Base-by-base conservation (phyloP, 2,888 invertebrate genomes). In the Zeuzera pyrina region DNA sequence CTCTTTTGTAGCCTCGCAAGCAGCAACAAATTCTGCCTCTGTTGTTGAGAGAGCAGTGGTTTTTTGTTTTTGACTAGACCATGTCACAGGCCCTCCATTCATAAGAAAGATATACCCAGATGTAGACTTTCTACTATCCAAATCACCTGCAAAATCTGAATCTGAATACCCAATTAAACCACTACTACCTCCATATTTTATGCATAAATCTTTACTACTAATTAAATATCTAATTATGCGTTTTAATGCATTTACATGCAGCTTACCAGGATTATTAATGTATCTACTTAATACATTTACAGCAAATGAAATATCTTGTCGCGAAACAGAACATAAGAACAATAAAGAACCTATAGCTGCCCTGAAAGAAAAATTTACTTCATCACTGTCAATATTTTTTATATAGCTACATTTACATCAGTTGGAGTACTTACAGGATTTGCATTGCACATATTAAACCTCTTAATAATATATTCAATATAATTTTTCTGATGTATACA, bases 401-500 rank as follows among this genome's bases (percentile, higher is more conserved):
- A 11, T 6, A 41, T 35, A 3, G 29, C 8, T 22, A 39, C 36
- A 39, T 41, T 38, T 15, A 31, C 27, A 40, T 40, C 41, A 12
- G 36, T 27, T 25, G 38, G 39, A 5, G 36, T 40, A 15, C 10
- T 23, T 3, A 3, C 3, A 6, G 23, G 23, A 34, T 43, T 47
- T 15, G 45, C 34, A 36, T 37, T 15, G 21, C 12, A 30, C 45
- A 52, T 45, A 43, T 29, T 22, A 43, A 47, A 53, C 10, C 34
- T 56, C 2, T 43, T 11, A 13, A 50, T 45, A n/a, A 50, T 36
- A 21, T 42, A 32, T 12, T 48, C 10, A 7, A 23, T 23, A 23
- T 23, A 23, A 26, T 41, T n/a, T 36, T 12, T 36, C 30, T 52
- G 50, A 39, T 29, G 22, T 26, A 50, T 39, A 31, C 1, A 21